A percentile compares a stretch with the other conserved stretches of the same genome.
Evolutionary conservation across 2,888 invertebrate species (phyloP).

Genomic region (Ennomos quercinarius): DNA sequence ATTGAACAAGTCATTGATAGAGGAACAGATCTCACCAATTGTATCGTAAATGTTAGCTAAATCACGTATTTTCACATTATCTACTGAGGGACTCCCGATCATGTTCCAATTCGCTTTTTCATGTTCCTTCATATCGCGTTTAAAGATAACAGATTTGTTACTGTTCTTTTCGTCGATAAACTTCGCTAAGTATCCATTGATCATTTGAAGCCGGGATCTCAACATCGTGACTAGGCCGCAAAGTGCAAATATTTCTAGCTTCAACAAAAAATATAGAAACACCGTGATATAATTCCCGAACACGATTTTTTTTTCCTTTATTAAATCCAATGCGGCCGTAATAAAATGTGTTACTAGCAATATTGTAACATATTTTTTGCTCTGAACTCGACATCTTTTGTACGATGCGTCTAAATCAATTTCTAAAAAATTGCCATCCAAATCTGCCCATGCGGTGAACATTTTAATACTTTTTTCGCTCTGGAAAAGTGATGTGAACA

Average conservation of each 20-base stretch:
- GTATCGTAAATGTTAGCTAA: slow-evolving; percentile 56
- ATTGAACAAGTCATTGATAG: slow-evolving; percentile 62
- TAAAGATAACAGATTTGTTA: slow-evolving; percentile 44
- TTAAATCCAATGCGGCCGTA: slow-evolving; percentile 37
- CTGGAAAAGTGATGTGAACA: slow-evolving; percentile 18
- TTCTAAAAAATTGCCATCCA: slow-evolving; percentile 24
- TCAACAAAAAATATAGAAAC: slow-evolving; percentile 50
- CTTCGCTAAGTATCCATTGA: slow-evolving; percentile 54
- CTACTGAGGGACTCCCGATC: slow-evolving; percentile 47
- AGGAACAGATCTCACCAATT: slow-evolving; percentile 55
- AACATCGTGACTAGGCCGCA: slow-evolving; percentile 55
- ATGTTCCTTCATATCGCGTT: slow-evolving; percentile 40
- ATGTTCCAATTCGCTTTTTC: slow-evolving; percentile 44
- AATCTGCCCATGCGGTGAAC: slow-evolving; percentile 15
- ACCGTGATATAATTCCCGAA: slow-evolving; percentile 36
- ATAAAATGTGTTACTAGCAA: slow-evolving; percentile 40
- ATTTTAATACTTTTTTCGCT: slow-evolving; percentile 23
- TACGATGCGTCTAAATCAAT: slow-evolving; percentile 12
- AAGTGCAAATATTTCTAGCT: slow-evolving; percentile 56
- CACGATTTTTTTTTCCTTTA: slow-evolving; percentile 30
- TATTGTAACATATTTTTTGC: slow-evolving; percentile 36
- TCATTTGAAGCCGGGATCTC: slow-evolving; percentile 49
- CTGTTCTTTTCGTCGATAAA: slow-evolving; percentile 51
- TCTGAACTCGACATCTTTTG: slow-evolving; percentile 40
- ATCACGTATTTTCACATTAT: slow-evolving; percentile 55